Percentiles rank a stretch among this genome's conserved stretches.
Evolutionary conservation across 2,888 invertebrate genomes (phyloP).

Genomic region (Metopia argyrocephala): DNA sequence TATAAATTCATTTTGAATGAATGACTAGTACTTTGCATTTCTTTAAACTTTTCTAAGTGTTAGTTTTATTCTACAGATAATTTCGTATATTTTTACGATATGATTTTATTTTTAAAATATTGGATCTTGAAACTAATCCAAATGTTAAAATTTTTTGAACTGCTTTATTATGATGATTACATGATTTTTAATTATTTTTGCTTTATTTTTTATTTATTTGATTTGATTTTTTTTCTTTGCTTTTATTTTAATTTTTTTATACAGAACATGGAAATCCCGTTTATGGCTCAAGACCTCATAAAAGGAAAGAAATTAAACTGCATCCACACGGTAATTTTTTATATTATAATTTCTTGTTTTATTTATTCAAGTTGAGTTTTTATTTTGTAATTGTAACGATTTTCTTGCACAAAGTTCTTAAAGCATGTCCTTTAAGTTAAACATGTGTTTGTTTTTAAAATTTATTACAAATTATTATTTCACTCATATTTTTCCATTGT

Average conservation of each 20-base stretch:
- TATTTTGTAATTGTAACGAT: conserved; percentile 22
- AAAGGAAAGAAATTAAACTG: conserved; percentile 78
- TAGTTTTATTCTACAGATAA: conserved; percentile 42
- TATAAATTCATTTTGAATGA: conserved; percentile 46
- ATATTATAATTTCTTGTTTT: conserved; percentile 35
- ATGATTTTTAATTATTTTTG: conserved; percentile 52
- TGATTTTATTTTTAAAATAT: conserved; percentile 10
- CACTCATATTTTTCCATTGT: background rate
- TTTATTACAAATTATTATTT: background rate
- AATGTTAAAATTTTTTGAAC: conserved; percentile 22
- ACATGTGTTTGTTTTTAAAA: background rate
- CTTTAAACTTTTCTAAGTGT: conserved; percentile 40
- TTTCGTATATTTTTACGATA: background rate
- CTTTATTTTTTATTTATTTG: conserved; percentile 46
- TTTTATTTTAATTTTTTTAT: conserved; percentile 65
- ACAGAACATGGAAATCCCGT: conserved; percentile 77
- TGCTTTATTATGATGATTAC: conserved; percentile 28
- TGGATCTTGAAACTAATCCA: conserved; percentile 59
- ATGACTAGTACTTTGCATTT: conserved; percentile 17
- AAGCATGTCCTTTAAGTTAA: conserved; percentile 35
- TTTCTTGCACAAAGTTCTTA: conserved; percentile 25
- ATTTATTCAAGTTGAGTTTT: conserved; percentile 30
- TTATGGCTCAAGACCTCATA: conserved; percentile 76
- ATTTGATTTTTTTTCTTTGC: conserved; percentile 42
- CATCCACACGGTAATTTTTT: conserved; percentile 76